Percentiles rank a stretch among this genome's conserved stretches.
Evolutionary conservation across 2,113 vertebrate genomes (phyloP).

Genomic region (Strix uralensis): DNA sequence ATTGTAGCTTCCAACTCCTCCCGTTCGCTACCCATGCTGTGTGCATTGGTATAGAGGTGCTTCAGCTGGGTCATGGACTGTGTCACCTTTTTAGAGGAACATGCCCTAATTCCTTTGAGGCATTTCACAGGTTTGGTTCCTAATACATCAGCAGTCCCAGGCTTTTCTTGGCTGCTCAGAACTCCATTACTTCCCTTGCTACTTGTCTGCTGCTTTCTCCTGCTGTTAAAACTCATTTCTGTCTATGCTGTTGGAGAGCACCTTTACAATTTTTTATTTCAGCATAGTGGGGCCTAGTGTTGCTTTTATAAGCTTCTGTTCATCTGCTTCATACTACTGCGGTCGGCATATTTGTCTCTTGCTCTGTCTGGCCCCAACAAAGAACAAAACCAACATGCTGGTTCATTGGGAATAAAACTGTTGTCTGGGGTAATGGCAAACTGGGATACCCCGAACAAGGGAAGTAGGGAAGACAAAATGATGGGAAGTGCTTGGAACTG

Average conservation of each 20-base stretch:
- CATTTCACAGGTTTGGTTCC: not conserved
- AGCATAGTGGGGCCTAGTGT: accelerated
- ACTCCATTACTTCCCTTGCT: not conserved
- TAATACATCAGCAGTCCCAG: not conserved
- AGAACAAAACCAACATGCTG: not conserved
- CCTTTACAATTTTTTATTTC: not conserved
- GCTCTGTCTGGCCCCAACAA: not conserved
- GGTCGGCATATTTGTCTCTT: not conserved
- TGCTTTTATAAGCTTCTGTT: constrained; percentile 16
- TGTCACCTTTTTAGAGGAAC: not conserved
- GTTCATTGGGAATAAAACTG: not conserved
- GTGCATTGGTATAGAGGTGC: not conserved
- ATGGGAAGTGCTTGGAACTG: not conserved
- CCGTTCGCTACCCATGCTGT: not conserved
- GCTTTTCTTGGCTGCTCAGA: not conserved
- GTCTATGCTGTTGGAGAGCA: not conserved
- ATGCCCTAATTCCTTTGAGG: not conserved
- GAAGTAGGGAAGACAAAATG: not conserved
- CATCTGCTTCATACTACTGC: not conserved
- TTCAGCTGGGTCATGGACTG: not conserved
- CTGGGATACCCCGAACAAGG: not conserved
- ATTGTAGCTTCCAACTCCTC: not conserved
- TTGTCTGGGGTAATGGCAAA: not conserved
- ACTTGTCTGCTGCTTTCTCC: not conserved
- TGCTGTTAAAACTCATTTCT: not conserved